phyloP scores from a whole-genome alignment of 1,140 invertebrate genomes.

The Chironomus tepperi region DNA sequence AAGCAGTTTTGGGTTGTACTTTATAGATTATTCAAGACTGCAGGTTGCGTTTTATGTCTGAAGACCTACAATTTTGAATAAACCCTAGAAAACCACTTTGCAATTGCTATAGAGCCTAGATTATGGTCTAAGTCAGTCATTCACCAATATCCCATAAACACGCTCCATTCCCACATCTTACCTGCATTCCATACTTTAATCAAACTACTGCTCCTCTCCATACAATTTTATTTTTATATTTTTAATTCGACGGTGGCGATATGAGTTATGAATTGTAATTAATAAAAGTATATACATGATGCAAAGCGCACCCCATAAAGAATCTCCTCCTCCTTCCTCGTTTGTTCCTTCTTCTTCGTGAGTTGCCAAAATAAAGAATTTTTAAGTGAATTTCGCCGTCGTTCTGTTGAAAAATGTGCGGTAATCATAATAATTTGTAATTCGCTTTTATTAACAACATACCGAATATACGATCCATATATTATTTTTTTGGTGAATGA shows the following conservation, averaged over 20 bases:
- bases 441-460: slow-evolving; percentile 15
- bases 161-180: neutral
- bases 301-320: neutral
- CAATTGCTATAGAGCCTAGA: no score
- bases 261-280: slow-evolving; percentile 14
- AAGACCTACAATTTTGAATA: no score
- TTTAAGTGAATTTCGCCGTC: neutral
- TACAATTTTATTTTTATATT: neutral
- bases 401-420: neutral
- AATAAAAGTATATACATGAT: slow-evolving; percentile 4
- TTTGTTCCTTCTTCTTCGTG: no score
- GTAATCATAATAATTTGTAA: slow-evolving; percentile 8
- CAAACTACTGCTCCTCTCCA: neutral
- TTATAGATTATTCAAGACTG: no score
- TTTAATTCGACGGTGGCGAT: slow-evolving; percentile 10
- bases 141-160: no score
- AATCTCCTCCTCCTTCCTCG: no score
- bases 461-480: neutral
- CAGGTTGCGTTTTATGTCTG: no score
- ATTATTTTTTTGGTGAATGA: no score
- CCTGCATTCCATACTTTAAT: neutral
- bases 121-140: no score
- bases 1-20: no score
- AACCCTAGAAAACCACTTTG: no score
- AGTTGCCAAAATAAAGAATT: neutral